Evolutionary conservation across 2,888 invertebrate genomes (phyloP), one percentile per base, ranked within the genome.

Genomic region (Graphium colonna): DNA sequence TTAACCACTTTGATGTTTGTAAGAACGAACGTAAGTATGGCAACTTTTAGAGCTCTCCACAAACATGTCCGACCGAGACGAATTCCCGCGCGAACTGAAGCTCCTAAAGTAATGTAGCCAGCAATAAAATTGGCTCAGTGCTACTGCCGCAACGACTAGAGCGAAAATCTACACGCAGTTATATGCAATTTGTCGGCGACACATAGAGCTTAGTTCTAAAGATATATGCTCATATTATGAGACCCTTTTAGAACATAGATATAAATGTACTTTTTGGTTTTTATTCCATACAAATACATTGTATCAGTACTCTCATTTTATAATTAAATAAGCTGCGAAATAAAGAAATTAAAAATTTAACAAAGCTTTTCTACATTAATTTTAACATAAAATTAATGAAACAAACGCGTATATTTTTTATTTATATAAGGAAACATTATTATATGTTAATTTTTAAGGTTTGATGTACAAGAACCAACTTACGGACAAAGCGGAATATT

Each of bases 21-120:
- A 9, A 39, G 10, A n/a, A 17, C 40, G 21, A 42, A 46, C 21
- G 10, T 41, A 16, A 39, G n/a, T 1, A n/a, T 10, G 36, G 16
- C 21, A 44, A 31, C 4, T 38, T 13, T 13, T n/a, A 15, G 49
- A 15, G 18, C 15, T 12, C 15, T 5, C 53, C 18, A n/a, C 8
- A 44, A 39, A 39, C 49, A 17, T 53, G 53, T 53, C 48, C 40
- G 18, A 15, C 13, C 49, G 13, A 16, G 44, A 44, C 53, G 39
- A 39, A 44, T 53, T 53, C 53, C 53, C 53, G 53, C 53, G 53
- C 49, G 39, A 10, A 53, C 53, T 53, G 53, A 43, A 13, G 28
- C 12, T 12, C 5, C 31, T 9, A 9, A 9, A 31, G 9, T 10
- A 9, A 31, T 9, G 9, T 31, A 7, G 31, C 31, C 8, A 31